Conservation (phyloP, 2,888 invertebrate genomes). For the Prenolepis imparis region DNA sequence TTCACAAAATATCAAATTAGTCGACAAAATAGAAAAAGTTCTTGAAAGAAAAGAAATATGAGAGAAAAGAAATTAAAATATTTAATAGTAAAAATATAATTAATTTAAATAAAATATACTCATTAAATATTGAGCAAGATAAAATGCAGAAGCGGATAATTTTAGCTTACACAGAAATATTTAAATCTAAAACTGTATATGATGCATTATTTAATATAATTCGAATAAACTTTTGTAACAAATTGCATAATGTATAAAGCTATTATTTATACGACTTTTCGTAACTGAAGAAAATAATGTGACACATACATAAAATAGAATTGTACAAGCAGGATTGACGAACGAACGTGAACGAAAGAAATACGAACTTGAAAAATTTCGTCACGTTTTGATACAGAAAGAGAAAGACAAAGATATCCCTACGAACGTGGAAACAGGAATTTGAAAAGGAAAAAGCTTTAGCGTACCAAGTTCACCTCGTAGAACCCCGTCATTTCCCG, state of each 20-base stretch:
- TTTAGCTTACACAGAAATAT: background rate
- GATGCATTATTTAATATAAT: background rate
- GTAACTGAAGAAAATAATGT: background rate
- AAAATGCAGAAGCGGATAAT: background rate
- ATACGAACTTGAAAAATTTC: slow-evolving; percentile 54
- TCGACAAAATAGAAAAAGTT: background rate
- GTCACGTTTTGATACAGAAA: slow-evolving; percentile 33
- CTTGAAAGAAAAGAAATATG: background rate
- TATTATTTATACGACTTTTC: background rate
- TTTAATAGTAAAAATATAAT: background rate
- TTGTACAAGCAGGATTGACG: slow-evolving; percentile 65
- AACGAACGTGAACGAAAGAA: slow-evolving; percentile 46
- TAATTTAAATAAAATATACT: slow-evolving; percentile 7
- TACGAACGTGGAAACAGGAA: slow-evolving; percentile 41
- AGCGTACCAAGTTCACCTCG: slow-evolving; percentile 27
- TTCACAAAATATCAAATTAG: slow-evolving; percentile 1
- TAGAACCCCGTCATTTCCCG: slow-evolving; percentile 58
- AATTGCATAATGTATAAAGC: background rate
- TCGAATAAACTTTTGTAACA: background rate
- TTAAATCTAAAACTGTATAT: background rate
- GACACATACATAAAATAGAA: slow-evolving; percentile 10
- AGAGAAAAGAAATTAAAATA: background rate
- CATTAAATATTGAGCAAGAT: background rate
- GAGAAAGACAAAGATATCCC: slow-evolving; percentile 43
- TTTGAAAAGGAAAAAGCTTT: slow-evolving; percentile 52